A percentile compares a stretch with the other conserved stretches of the same genome.
Evolutionary conservation across 2,888 invertebrate genomes (phyloP).

Genomic region (Stenolophus ochropezus): DNA sequence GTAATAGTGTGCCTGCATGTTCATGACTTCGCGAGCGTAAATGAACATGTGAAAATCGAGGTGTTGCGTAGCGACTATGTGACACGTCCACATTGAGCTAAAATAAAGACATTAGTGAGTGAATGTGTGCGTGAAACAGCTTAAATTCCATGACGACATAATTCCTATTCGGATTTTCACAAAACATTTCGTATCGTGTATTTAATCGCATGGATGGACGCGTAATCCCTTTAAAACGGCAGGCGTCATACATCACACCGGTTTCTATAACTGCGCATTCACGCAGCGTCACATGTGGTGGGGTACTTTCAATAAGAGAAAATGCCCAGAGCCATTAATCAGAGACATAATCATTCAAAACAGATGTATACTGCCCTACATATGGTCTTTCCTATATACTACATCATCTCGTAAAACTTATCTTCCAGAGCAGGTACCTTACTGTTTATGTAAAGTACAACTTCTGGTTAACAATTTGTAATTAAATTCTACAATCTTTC

Average conservation of each 20-base stretch:
- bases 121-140: constrained; percentile 37
- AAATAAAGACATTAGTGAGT: constrained; percentile 45
- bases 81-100: constrained; percentile 16
- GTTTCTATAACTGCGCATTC: constrained; percentile 43
- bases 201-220: constrained; percentile 48
- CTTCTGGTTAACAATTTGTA: too few species aligned
- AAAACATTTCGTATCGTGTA: constrained; percentile 44
- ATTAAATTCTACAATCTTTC: too few species aligned
- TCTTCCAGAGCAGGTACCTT: too few species aligned
- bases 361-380: neutral
- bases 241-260: constrained; percentile 35
- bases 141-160: constrained; percentile 53
- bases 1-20: neutral
- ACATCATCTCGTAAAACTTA: too few species aligned
- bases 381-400: neutral
- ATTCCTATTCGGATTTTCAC: constrained; percentile 47
- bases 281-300: neutral
- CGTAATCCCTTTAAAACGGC: constrained; percentile 47
- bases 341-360: neutral
- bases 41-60: neutral
- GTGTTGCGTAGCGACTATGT: neutral
- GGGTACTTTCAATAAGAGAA: neutral
- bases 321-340: neutral
- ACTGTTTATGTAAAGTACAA: neutral
- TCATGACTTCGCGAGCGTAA: neutral